Conservation (phyloP, 2,888 invertebrate species). For the Heterodera filipjevi region DNA sequence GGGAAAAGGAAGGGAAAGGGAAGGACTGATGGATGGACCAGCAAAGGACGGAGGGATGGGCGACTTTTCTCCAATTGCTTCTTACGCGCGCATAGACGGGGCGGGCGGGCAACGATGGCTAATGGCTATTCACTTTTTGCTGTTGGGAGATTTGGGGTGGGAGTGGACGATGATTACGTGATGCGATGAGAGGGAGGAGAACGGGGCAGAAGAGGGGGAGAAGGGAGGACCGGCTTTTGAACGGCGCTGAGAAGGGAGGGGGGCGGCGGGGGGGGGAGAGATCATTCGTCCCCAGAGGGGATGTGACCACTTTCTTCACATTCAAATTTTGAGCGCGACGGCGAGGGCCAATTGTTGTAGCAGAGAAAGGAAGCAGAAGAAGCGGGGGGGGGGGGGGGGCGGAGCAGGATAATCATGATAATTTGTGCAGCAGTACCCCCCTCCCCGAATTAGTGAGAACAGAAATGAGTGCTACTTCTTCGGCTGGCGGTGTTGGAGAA, state of each 20-base stretch:
- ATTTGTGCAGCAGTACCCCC: too few species aligned
- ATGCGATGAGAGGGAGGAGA: background rate
- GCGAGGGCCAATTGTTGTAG: background rate
- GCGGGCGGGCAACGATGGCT: background rate
- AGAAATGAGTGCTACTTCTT: constrained; percentile 6
- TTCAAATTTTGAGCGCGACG: constrained; percentile 12
- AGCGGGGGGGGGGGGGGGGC: background rate
- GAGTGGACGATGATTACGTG: constrained; percentile 15
- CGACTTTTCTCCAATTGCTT: constrained; percentile 13
- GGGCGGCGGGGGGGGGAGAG: constrained; percentile 2
- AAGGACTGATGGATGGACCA: background rate
- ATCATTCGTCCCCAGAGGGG: background rate
- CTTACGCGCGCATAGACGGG: background rate
- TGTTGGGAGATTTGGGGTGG: background rate
- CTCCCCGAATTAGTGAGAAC: constrained; percentile 7
- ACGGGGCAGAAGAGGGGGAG: background rate
- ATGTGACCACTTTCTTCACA: constrained; percentile 9
- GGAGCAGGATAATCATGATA: background rate
- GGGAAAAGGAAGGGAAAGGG: too few species aligned
- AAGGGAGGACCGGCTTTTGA: background rate
- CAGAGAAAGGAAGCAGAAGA: background rate
- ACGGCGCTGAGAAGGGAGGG: background rate
- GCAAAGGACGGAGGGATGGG: background rate
- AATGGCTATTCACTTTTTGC: constrained; percentile 19
- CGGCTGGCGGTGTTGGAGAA: background rate